Base-by-base conservation (phyloP, 1,140 invertebrate genomes). In the Himalopsyche phryganea region DNA sequence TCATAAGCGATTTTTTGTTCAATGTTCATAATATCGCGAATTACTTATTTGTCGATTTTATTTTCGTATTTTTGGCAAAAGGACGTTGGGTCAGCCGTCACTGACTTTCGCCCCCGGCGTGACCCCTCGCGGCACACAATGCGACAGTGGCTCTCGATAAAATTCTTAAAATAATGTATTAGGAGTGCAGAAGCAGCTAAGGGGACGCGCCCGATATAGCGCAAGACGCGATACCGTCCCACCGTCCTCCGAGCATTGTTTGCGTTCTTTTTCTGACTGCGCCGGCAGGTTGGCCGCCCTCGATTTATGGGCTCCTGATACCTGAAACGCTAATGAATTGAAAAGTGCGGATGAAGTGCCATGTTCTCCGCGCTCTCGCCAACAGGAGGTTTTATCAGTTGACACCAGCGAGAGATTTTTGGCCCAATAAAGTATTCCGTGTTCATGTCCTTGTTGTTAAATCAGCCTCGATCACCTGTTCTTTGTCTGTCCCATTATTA, bases 161-260 rank as follows among this genome's bases (percentile, higher is more conserved):
- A 53, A 63, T 63, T 59, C 61, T 60, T 63, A 59, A 63, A 63
- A 63, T 63, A 63, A 63, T 63, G 61, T 59, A 63, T 60, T 57
- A 56, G 48, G 44, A 55, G 53, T 40, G 55, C 49, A 57, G 51
- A 46, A 47, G 49, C 40, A 38, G 47, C 42, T 35, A 52, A 55
- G 48, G 52, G 52, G 44, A 32, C 47, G 20, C 33, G 53, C 47
- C 54, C 52, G 44, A 55, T 55, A 55, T 55, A 47, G 52, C 52
- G 23, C 52, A 47, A 38, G 40, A 23, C 32, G 46, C 35, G 53
- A 41, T 40, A 38, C 32, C 23, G 38, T 51, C 46, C 46, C 45
- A 7, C 55, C 55, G 38, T 36, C 51, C n/a, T n/a, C n/a, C 23
- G 23, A 38, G 44, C 42, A 57, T 57, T 57, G 54, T 57, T 45